phyloP scores from a whole-genome alignment of 2,113 vertebrate genomes.

The Rhagologus leucostigma region DNA sequence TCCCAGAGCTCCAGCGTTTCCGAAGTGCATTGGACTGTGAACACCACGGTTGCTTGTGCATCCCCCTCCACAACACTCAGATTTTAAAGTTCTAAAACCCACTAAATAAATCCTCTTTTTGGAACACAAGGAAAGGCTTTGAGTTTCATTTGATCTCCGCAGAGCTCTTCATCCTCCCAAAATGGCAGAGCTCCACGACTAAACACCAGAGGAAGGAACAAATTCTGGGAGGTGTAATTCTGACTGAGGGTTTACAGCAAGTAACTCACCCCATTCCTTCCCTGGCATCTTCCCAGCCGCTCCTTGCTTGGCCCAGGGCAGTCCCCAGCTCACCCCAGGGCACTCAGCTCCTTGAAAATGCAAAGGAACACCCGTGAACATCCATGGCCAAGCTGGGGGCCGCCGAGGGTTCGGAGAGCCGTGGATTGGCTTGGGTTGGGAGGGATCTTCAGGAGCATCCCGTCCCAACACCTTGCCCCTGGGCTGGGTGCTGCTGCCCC shows the following conservation, averaged over 20 bases:
- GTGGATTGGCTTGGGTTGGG: background rate
- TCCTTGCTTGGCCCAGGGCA: background rate
- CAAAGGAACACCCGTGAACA: background rate
- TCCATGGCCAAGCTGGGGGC: background rate
- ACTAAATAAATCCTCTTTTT: slow-evolving; percentile 31
- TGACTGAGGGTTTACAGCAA: background rate
- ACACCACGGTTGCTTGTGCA: background rate
- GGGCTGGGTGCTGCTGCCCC: background rate
- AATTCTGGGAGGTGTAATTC: background rate
- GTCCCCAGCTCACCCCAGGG: background rate
- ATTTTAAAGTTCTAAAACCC: background rate
- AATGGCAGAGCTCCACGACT: background rate
- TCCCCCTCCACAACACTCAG: background rate
- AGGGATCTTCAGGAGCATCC: background rate
- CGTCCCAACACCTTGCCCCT: background rate
- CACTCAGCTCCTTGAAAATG: background rate
- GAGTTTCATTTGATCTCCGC: background rate
- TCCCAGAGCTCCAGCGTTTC: background rate
- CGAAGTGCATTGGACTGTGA: background rate
- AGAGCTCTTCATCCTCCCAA: background rate
- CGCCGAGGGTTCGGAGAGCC: background rate
- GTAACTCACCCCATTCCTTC: background rate
- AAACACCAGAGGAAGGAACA: background rate
- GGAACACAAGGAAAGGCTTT: background rate
- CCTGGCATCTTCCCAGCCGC: background rate